Percentiles rank a stretch among this genome's conserved stretches.
phyloP scores from a whole-genome alignment of 2,888 invertebrate species.

The Axea sp. region DNA sequence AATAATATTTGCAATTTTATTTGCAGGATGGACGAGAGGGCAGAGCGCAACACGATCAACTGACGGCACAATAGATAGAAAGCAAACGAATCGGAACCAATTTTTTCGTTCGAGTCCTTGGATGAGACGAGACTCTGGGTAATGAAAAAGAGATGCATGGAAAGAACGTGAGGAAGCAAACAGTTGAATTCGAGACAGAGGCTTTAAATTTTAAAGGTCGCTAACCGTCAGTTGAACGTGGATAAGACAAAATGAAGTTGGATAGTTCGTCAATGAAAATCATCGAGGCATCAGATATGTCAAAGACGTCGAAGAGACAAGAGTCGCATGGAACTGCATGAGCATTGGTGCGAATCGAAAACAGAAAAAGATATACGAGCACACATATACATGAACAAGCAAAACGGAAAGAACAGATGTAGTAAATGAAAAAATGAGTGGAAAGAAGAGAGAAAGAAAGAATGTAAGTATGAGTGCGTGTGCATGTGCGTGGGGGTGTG shows the following conservation, averaged over 20 bases:
- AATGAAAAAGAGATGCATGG: slow-evolving; percentile 59
- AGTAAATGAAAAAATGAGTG: slow-evolving; percentile 16
- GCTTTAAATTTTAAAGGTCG: slow-evolving; percentile 62
- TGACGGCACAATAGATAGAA: slow-evolving; percentile 73
- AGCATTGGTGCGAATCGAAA: slow-evolving; percentile 46
- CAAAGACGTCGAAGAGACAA: slow-evolving; percentile 56
- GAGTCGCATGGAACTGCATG: slow-evolving; percentile 42
- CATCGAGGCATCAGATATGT: slow-evolving; percentile 53
- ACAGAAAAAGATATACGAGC: slow-evolving; percentile 44
- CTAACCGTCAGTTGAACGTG: slow-evolving; percentile 63
- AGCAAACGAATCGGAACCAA: slow-evolving; percentile 51
- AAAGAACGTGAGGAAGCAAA: slow-evolving; percentile 54
- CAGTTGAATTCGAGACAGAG: slow-evolving; percentile 62
- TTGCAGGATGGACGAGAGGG: slow-evolving; percentile 78
- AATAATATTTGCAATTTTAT: slow-evolving; percentile 13
- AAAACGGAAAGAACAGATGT: slow-evolving; percentile 6
- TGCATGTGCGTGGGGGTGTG: too few relatives aligned
- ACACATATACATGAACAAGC: slow-evolving; percentile 18
- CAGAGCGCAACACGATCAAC: slow-evolving; percentile 77
- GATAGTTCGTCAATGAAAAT: slow-evolving; percentile 29
- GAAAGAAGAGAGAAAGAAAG: slow-evolving; percentile 7
- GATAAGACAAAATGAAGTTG: slow-evolving; percentile 37
- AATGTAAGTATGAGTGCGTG: too few relatives aligned
- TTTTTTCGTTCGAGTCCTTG: slow-evolving; percentile 47
- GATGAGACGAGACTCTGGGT: slow-evolving; percentile 55